Base-by-base conservation (phyloP, 2,888 invertebrate species). In the Nineta flava region DNA sequence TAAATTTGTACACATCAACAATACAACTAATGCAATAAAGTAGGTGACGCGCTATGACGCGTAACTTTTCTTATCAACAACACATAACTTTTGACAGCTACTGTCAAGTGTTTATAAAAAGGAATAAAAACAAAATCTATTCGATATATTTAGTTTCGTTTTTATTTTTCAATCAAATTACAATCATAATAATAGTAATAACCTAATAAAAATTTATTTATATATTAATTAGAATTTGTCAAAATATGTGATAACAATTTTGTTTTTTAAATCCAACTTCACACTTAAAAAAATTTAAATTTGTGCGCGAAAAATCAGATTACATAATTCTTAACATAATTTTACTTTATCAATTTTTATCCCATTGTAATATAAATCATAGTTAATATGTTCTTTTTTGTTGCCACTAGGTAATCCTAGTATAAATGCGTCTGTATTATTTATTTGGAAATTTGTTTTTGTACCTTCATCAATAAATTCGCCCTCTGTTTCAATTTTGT, bases 391-490 rank as follows among this genome's bases (percentile, higher is more conserved):
- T 56, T 65, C 59, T 50, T 63, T 70, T 54, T 74, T 68, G 56
- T 74, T 73, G 2, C 76, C 75, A 54, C 75, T 73, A 51, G 73
- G 72, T 1, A 70, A 62, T 2, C 77, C 73, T 58, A 69, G 70
- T 40, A 82, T 76, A 51, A 67, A 70, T 2, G 73, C 76, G 16
- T 66, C 62, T 9, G 61, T 58, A 13, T 67, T 68, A 3, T 70
- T 75, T 9, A 85, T 63, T 46, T 71, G 65, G 62, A 93, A 92
- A 55, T 77, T 75, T 47, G 87, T 91, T 65, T 88, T 86, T 1
- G 88, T 87, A 16, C 92, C 92, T 48, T 81, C 81, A 55, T 88
- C 85, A 9, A 83, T 81, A 62, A 93, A 93, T 59, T 81, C 82
- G 47, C 79, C 83, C 83, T 88, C 76, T 1, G 78, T 76, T 55